A percentile compares a stretch with the other conserved stretches of the same genome.
Evolutionary conservation across 1,140 invertebrate genomes (phyloP).

Genomic region (Lordiphosa mommai): DNA sequence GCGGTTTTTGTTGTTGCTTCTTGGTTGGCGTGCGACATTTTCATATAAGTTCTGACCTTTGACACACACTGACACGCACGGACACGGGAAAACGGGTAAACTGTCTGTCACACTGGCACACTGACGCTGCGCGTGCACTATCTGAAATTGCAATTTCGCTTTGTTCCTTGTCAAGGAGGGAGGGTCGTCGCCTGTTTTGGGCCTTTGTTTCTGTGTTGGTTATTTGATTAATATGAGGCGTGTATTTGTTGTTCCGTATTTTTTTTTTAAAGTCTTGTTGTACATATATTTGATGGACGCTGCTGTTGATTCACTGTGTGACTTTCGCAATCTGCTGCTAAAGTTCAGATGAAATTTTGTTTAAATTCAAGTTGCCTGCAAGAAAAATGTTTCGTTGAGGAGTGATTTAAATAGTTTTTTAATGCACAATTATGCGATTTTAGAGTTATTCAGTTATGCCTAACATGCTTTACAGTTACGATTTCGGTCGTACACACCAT

Average conservation of each 20-base stretch:
- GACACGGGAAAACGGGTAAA: slow-evolving; percentile 9
- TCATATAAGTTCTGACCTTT: slow-evolving; percentile 60
- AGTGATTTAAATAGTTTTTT: no score
- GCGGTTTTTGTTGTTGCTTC: slow-evolving; percentile 48
- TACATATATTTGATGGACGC: neutral
- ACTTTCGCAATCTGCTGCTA: neutral
- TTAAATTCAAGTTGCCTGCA: neutral
- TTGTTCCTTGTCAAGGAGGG: slow-evolving; percentile 6
- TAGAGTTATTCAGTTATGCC: no score
- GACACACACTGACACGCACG: slow-evolving; percentile 21
- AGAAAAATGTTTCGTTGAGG: neutral
- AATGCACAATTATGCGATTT: no score
- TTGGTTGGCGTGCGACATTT: slow-evolving; percentile 53
- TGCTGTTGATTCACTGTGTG: no score
- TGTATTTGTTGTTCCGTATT: neutral
- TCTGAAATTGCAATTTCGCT: slow-evolving; percentile 42
- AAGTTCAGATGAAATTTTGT: neutral
- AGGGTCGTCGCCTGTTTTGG: slow-evolving; percentile 9
- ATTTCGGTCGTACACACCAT: no score
- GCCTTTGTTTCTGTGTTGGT: slow-evolving; percentile 20
- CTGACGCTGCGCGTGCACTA: slow-evolving; percentile 19
- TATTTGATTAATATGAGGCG: slow-evolving; percentile 9
- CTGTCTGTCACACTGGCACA: slow-evolving; percentile 14
- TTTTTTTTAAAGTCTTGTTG: neutral
- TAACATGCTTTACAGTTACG: no score